phyloP scores from a whole-genome alignment of 2,888 invertebrate species.

The Pollenia amentaria region DNA sequence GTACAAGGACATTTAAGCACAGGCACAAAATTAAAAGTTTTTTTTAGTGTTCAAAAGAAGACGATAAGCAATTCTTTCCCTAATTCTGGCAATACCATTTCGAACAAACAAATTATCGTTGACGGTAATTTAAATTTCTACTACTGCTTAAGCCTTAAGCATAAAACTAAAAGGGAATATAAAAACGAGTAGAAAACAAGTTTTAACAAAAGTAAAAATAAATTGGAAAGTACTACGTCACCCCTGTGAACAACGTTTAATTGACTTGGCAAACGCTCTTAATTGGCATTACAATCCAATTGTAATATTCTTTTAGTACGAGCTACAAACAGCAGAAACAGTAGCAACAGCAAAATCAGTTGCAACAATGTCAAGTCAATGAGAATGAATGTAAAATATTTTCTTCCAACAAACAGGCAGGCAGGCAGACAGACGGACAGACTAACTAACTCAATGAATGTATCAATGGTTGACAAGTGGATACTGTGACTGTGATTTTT shows the following conservation, averaged over 20 bases:
- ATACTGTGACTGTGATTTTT: slow-evolving; percentile 40
- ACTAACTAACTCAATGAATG: neutral
- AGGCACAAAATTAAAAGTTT: too few species aligned
- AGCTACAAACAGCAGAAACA: too few species aligned
- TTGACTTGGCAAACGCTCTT: slow-evolving; percentile 57
- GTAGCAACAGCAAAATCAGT: neutral
- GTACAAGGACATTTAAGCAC: too few species aligned
- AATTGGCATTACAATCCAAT: slow-evolving; percentile 61
- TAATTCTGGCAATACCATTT: neutral
- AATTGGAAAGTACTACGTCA: neutral
- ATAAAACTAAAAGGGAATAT: slow-evolving; percentile 4
- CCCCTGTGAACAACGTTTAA: slow-evolving; percentile 31
- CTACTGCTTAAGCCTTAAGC: neutral
- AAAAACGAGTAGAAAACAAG: neutral
- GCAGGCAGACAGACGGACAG: too few species aligned
- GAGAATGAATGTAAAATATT: neutral
- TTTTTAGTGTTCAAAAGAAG: too few species aligned
- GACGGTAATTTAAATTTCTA: neutral
- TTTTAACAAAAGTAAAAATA: neutral
- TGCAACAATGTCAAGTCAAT: neutral
- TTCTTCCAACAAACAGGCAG: neutral
- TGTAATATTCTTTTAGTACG: slow-evolving; percentile 14
- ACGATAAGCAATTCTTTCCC: too few species aligned
- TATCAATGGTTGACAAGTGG: slow-evolving; percentile 29
- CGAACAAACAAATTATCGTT: slow-evolving; percentile 31